Conservation (phyloP, 1,140 invertebrate genomes). For the Drepana arcuata region DNA sequence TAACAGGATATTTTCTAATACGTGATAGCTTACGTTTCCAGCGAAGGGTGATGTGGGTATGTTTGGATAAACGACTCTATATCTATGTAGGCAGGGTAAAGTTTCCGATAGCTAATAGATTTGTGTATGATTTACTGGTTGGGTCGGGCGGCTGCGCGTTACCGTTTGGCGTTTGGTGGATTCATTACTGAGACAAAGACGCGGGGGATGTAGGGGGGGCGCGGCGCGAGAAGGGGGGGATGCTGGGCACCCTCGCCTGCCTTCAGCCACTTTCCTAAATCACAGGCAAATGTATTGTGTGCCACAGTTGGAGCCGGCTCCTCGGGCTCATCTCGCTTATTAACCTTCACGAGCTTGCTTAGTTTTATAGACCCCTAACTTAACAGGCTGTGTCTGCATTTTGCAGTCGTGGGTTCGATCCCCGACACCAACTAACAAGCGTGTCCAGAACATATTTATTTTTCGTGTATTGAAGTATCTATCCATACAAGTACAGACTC, state of each 20-base stretch:
- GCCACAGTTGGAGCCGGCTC: too few species aligned
- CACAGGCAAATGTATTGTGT: slow-evolving; percentile 53
- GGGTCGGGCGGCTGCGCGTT: slow-evolving; percentile 50
- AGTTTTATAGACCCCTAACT: too few species aligned
- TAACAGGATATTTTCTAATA: slow-evolving; percentile 55
- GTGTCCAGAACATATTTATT: too few species aligned
- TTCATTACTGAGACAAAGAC: slow-evolving; percentile 67
- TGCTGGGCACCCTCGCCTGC: slow-evolving; percentile 12
- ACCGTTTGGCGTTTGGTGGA: slow-evolving; percentile 63
- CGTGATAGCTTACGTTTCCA: slow-evolving; percentile 49
- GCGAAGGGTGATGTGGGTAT: slow-evolving; percentile 32
- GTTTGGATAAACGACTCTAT: slow-evolving; percentile 20
- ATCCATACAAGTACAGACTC: too few species aligned
- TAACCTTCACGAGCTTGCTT: too few species aligned
- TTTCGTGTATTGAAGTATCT: too few species aligned
- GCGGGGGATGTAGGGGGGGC: slow-evolving; percentile 15
- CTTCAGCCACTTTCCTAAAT: slow-evolving; percentile 64
- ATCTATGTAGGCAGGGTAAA: slow-evolving; percentile 23
- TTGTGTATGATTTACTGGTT: slow-evolving; percentile 42
- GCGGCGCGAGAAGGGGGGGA: slow-evolving; percentile 8
- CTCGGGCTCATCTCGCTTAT: too few species aligned
- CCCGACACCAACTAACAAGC: too few species aligned
- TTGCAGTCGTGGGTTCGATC: too few species aligned
- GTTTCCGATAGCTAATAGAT: slow-evolving; percentile 29
- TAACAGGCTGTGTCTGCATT: too few species aligned